These are phyloP conservation scores for Sebastes iracundus DNA, from an alignment of 2,797 vertebrate species.

Conservation along the genomic window DNA sequence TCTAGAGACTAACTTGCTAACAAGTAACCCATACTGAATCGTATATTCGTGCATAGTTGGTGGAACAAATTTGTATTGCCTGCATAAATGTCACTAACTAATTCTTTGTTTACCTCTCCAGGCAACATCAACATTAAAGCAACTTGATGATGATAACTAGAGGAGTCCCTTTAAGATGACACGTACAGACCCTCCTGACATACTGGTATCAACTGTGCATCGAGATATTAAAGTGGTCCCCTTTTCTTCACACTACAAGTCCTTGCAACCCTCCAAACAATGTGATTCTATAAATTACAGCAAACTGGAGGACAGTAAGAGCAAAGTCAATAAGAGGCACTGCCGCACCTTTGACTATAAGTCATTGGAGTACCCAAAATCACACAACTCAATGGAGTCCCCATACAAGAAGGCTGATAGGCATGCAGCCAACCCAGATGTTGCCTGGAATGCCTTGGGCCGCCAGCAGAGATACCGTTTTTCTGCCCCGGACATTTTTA, in stretches of 20 bases:
- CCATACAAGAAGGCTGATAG: slow-evolving; percentile 80
- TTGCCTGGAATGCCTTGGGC: slow-evolving; percentile 80
- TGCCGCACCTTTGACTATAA: slow-evolving; percentile 91
- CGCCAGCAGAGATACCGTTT: slow-evolving; percentile 83
- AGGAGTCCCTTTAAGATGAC: slow-evolving; percentile 96
- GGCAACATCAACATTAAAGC: slow-evolving; percentile 81
- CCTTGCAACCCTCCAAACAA: slow-evolving; percentile 83
- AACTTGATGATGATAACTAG: slow-evolving; percentile 86
- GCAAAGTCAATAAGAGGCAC: slow-evolving; percentile 90
- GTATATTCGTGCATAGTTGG: background rate
- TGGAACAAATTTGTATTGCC: background rate
- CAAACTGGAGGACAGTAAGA: slow-evolving; percentile 82
- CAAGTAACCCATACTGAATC: background rate
- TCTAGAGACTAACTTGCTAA: background rate
- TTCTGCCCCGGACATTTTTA: slow-evolving; percentile 84
- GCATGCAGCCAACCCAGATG: slow-evolving; percentile 81
- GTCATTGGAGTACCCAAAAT: slow-evolving; percentile 85
- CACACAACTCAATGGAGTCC: slow-evolving; percentile 84
- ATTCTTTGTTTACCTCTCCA: slow-evolving; percentile 58
- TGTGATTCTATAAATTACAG: slow-evolving; percentile 88
- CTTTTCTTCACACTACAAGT: slow-evolving; percentile 78
- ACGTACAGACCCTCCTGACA: slow-evolving; percentile 96
- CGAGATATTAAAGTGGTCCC: slow-evolving; percentile 91
- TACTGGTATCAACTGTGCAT: slow-evolving; percentile 94
- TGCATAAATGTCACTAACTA: slow-evolving; percentile 28